Base-by-base conservation (phyloP, 2,888 invertebrate species). In the Euproctis similis region DNA sequence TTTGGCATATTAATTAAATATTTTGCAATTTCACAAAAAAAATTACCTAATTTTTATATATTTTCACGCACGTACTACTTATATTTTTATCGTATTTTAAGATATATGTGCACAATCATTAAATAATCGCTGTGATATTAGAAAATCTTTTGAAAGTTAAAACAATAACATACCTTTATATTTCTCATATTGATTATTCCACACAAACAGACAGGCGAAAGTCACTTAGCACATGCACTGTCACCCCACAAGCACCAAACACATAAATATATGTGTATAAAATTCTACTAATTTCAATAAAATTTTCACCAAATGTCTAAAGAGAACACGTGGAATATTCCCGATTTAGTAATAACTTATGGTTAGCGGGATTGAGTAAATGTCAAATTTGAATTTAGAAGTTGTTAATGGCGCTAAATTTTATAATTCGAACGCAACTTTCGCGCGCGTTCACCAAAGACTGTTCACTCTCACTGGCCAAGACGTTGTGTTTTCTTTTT, bases 401-500 rank as follows among this genome's bases (percentile, higher is more conserved):
- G n/a, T n/a, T n/a, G n/a, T n/a, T n/a, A n/a, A 42, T 59, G 54
- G 58, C 69, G 71, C 62, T 60, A 66, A 67, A 53, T 63, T 65
- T 34, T 42, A n/a, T 51, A 45, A 51, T 63, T 48, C 45, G 53
- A 61, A 67, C 51, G 42, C 43, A 50, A 73, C 73, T 75, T 76
- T 75, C 73, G 58, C 67, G 65, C 59, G 56, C 54, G 49, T 36
- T 34, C 42, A 67, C 56, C 43, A 48, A n/a, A 53, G 59, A 48
- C 63, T 59, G 59, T 64, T 76, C 70, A 80, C 82, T 82, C 81
- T 82, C 78, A 74, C 81, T 74, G 53, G 58, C 48, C 53, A 56
- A 43, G 51, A 56, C 44, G 36, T 49, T 38, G 48, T 46, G 66
- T 67, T 78, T 76, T 73, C 75, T 76, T 81, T 77, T 74, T 82